Conservation (phyloP, 2,888 invertebrate genomes). For the Dasysyrphus albostriatus region DNA sequence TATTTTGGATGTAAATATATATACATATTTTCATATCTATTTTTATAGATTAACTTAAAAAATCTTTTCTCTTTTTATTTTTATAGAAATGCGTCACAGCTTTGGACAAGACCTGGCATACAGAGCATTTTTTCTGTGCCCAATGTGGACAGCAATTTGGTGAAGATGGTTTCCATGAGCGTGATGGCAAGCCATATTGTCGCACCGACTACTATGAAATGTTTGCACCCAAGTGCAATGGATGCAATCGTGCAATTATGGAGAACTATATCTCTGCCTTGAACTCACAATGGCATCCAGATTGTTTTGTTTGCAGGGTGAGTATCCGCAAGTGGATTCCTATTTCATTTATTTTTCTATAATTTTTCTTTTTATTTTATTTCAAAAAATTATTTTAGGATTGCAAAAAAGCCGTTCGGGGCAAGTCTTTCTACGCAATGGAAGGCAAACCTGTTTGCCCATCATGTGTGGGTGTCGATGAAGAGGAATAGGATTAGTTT, state of each 20-base stretch:
- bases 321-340: constrained; percentile 81
- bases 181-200: constrained; percentile 98
- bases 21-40: not conserved
- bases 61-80: too few relatives aligned
- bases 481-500: constrained; percentile 86
- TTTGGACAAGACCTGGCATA: constrained; percentile 98
- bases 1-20: constrained; percentile 93
- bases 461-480: constrained; percentile 95
- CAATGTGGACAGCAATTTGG: constrained; percentile 99
- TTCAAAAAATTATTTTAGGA: constrained; percentile 87
- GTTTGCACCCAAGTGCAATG: constrained; percentile 99
- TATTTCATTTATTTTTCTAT: constrained; percentile 32
- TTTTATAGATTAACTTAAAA: not conserved
- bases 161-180: constrained; percentile 98
- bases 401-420: constrained; percentile 96
- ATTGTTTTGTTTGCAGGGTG: constrained; percentile 99
- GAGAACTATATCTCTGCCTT: constrained; percentile 99
- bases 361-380: constrained; percentile 38
- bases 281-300: constrained; percentile 99
- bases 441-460: constrained; percentile 98
- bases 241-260: constrained; percentile 97
- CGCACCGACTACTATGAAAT: constrained; percentile 97
- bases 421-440: constrained; percentile 98
- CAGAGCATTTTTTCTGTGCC: constrained; percentile 99
- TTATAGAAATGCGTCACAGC: constrained; percentile 98